Conservation (phyloP, 2,888 invertebrate genomes). For the Pristionchus entomophagus region DNA sequence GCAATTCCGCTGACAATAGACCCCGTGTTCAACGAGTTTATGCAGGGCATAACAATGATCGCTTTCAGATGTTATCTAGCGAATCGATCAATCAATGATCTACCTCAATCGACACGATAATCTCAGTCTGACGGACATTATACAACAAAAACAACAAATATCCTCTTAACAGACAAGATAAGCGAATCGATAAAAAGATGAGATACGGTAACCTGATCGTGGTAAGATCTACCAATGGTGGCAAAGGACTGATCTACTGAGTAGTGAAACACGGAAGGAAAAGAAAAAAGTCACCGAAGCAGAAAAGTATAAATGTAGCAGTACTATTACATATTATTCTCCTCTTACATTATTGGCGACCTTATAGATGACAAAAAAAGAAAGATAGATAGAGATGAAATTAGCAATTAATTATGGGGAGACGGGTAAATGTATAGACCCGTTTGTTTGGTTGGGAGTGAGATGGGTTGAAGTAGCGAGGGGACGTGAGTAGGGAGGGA, state of each 20-base stretch:
- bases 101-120: neutral
- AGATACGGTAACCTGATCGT: constrained; percentile 6
- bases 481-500: neutral
- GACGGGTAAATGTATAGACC: constrained; percentile 8
- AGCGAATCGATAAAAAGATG: neutral
- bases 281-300: neutral
- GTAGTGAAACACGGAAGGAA: neutral
- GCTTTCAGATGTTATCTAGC: neutral
- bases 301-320: neutral
- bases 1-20: neutral
- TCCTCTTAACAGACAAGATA: constrained; percentile 15
- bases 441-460: neutral
- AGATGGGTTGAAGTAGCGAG: constrained; percentile 10
- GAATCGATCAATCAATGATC: neutral
- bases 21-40: constrained; percentile 25
- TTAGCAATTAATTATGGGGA: neutral
- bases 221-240: neutral
- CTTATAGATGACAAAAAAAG: neutral
- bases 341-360: neutral
- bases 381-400: no score
- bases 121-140: neutral
- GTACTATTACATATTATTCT: constrained; percentile 26
- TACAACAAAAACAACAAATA: constrained; percentile 41
- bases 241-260: neutral
- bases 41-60: constrained; percentile 12